Evolutionary conservation across 2,888 invertebrate genomes (phyloP), one percentile per base, ranked within the genome.

Genomic region (Conistra vaccinii): DNA sequence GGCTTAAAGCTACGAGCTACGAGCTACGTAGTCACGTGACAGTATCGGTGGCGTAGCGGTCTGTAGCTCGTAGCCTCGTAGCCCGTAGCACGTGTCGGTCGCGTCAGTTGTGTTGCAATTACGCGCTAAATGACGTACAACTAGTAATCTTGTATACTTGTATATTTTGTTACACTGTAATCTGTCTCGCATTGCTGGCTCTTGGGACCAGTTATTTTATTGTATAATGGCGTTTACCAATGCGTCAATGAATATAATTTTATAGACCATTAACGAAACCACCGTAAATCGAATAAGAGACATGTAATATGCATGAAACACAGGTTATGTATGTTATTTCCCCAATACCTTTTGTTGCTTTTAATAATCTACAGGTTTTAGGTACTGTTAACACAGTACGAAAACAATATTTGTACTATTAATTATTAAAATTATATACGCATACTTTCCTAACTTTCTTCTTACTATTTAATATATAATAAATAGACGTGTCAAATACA

Each of bases 91-190:
- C 89, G 89, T 91, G 91, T 89, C 88, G 89, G 66, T 70, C 88
- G 91, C 91, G 93, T 91, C 94, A 94, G 93, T 92, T 93, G 94
- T 89, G 91, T 91, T 87, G 93, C 92, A 94, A 94, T 94, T 93
- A 94, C 93, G 89, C 82, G 90, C 89, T 91, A 92, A 91, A 93
- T 92, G 91, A 93, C 91, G 87, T 89, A 92, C 90, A 89, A 88
- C 91, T 89, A 88, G 91, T 91, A 91, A 91, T 92, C 89, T 91
- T 89, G 90, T 91, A 90, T 87, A 88, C 76, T 84, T 85, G 85
- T 85, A 89, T 81, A 84, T 87, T 90, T 76, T 72, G 62, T 57
- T 75, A 66, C 58, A 66, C 55, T 23, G 67, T 42, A 51, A 72
- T 62, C 29, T 53, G 62, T 51, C 35, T 71, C 58, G 39, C 53